Percentiles rank a stretch among this genome's conserved stretches.
phyloP scores from a whole-genome alignment of 2,888 invertebrate species.

The Chydorus sphaericus region DNA sequence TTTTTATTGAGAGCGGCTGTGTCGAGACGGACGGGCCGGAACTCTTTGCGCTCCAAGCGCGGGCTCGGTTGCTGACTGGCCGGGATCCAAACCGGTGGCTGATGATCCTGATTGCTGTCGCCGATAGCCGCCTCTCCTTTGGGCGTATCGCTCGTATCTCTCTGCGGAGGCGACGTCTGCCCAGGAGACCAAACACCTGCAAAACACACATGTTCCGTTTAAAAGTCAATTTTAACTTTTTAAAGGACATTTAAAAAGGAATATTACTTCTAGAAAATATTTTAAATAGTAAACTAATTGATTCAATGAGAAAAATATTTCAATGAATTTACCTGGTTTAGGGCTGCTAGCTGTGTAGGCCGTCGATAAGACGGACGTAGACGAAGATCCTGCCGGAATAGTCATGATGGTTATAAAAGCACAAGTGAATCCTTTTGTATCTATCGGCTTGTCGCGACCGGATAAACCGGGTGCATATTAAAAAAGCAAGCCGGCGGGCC shows the following conservation, averaged over 20 bases:
- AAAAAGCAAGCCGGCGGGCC: neutral
- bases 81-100: slow-evolving; percentile 68
- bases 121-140: no score
- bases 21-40: slow-evolving; percentile 61
- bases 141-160: no score
- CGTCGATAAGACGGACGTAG: slow-evolving; percentile 25
- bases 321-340: slow-evolving; percentile 43
- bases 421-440: neutral
- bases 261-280: no score
- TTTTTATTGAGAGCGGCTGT: slow-evolving; percentile 45
- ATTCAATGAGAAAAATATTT: no score
- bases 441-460: neutral
- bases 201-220: no score
- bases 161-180: slow-evolving; percentile 19
- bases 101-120: slow-evolving; percentile 29
- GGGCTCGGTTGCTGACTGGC: slow-evolving; percentile 61
- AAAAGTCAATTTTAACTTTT: no score
- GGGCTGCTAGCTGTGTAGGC: slow-evolving; percentile 68
- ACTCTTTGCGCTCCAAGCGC: slow-evolving; percentile 54
- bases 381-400: slow-evolving; percentile 26
- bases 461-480: neutral
- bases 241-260: no score
- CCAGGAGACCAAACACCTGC: slow-evolving; percentile 50
- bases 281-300: no score
- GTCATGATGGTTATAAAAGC: neutral